Conservation (phyloP, 2,797 vertebrate genomes). For the Ispidina picta region DNA sequence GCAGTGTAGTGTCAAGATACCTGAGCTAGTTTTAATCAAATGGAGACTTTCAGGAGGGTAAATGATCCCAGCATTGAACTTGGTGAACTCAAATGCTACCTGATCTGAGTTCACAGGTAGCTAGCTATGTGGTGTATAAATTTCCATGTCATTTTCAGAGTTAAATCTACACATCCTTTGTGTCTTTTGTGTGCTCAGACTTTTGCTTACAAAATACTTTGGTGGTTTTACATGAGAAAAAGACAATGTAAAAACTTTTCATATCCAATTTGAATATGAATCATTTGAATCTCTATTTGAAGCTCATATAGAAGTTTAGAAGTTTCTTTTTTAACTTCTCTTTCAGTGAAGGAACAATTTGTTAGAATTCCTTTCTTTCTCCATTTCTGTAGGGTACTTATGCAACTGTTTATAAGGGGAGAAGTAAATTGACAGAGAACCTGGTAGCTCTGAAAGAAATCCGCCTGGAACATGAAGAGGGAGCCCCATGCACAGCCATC, state of each 20-base stretch:
- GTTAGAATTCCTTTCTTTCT: not conserved
- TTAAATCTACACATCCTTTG: not conserved
- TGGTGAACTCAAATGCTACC: not conserved
- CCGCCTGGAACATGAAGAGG: constrained; percentile 95
- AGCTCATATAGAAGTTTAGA: not conserved
- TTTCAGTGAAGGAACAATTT: not conserved
- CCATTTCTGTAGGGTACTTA: constrained; percentile 88
- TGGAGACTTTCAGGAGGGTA: not conserved
- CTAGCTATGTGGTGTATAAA: not conserved
- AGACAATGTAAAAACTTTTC: not conserved
- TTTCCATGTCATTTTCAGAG: not conserved
- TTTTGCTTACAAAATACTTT: not conserved
- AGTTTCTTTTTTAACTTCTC: not conserved
- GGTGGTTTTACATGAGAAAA: not conserved
- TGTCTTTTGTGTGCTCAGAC: not conserved
- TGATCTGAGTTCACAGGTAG: not conserved
- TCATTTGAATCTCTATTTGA: not conserved
- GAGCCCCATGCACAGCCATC: constrained; percentile 96
- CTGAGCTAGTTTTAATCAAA: not conserved
- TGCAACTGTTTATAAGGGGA: constrained; percentile 97
- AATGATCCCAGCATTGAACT: constrained; percentile 1
- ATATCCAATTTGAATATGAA: not conserved
- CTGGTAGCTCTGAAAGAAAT: constrained; percentile 98
- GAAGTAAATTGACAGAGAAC: constrained; percentile 97
- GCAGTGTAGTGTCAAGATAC: not conserved